These are phyloP conservation scores for Eupsittula cactorum DNA, from an alignment of 2,113 vertebrate species.

Conservation along the genomic window DNA sequence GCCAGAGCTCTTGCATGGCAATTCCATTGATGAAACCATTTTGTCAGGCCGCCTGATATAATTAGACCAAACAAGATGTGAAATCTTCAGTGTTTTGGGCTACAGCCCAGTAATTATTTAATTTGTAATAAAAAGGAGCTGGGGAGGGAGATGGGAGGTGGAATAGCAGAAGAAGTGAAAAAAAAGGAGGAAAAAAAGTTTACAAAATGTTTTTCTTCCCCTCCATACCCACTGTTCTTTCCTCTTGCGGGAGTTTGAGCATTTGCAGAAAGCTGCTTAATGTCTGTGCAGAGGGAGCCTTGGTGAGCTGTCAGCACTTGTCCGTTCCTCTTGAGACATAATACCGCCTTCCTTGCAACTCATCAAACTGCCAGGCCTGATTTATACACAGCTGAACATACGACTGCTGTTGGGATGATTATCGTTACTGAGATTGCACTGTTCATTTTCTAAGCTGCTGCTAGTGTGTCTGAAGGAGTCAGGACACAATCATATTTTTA, in stretches of 20 bases:
- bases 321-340: slow-evolving; percentile 38
- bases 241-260: slow-evolving; percentile 7
- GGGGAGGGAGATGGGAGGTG: neutral
- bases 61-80: slow-evolving; percentile 76
- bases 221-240: neutral
- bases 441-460: slow-evolving; percentile 20
- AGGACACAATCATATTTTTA: slow-evolving; percentile 20
- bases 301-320: slow-evolving; percentile 65
- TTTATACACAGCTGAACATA: slow-evolving; percentile 42
- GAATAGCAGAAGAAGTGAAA: neutral
- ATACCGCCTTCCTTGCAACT: slow-evolving; percentile 39
- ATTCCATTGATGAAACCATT: slow-evolving; percentile 76
- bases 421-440: neutral
- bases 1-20: slow-evolving; percentile 53
- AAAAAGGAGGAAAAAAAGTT: neutral
- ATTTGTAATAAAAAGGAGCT: slow-evolving; percentile 64
- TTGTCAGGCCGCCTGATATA: slow-evolving; percentile 71
- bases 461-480: neutral
- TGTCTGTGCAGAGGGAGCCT: slow-evolving; percentile 25
- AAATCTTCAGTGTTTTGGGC: slow-evolving; percentile 74
- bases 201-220: slow-evolving; percentile 17
- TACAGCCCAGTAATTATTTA: slow-evolving; percentile 68
- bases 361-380: slow-evolving; percentile 55
- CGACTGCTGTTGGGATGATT: slow-evolving; percentile 30
- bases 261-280: slow-evolving; percentile 53